Evolutionary conservation across 2,797 vertebrate species (phyloP).

Genomic region (Brachyalestes nurse): DNA sequence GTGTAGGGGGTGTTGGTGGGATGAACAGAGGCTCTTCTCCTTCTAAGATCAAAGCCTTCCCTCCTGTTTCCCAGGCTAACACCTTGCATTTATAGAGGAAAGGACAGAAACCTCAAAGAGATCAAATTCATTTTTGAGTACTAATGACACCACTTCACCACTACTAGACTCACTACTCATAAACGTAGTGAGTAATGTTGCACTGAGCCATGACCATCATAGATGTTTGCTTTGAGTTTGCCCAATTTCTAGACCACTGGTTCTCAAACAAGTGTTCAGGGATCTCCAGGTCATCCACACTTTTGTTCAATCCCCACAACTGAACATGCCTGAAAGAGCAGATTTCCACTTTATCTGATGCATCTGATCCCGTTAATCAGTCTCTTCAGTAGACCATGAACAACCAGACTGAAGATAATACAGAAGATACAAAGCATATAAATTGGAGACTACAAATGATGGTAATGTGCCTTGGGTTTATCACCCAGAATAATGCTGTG

Average conservation of each 20-base stretch:
- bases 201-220: not conserved
- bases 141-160: not conserved
- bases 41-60: constrained; percentile 49
- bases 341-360: no score
- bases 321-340: no score
- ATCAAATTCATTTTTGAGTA: not conserved
- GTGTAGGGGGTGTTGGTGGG: not conserved
- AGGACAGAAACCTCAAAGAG: constrained; percentile 42
- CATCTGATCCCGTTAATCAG: no score
- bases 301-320: not conserved
- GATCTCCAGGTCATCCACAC: not conserved
- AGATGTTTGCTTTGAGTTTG: not conserved
- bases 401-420: no score
- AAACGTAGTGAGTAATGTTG: not conserved
- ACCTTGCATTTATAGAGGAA: constrained; percentile 44
- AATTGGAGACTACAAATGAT: no score
- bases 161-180: no score
- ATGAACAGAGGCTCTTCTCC: constrained; percentile 29
- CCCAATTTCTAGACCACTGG: not conserved
- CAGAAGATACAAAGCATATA: no score
- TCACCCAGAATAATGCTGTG: no score
- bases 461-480: no score
- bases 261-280: not conserved
- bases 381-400: no score
- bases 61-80: constrained; percentile 46